A percentile compares a stretch with the other conserved stretches of the same genome.
Conservation (phyloP, 2,113 vertebrate species). For the Leucoraja erinaceus region DNA sequence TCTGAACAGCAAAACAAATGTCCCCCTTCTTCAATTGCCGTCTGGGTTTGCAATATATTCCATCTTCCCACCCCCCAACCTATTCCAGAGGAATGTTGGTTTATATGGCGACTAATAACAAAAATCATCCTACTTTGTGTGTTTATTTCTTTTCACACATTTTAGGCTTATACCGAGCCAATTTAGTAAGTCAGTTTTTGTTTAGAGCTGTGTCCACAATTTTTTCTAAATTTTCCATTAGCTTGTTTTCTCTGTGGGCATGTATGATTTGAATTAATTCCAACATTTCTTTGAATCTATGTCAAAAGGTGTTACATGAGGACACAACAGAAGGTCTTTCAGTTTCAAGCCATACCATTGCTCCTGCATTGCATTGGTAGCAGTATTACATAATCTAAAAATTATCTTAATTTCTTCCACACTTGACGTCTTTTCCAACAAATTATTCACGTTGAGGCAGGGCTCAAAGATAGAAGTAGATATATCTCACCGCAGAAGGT, state of each 20-base stretch:
- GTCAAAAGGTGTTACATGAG: not conserved
- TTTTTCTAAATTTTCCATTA: not conserved
- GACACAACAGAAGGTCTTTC: not conserved
- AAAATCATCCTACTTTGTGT: not conserved
- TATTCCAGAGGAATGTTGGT: not conserved
- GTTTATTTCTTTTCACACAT: not conserved
- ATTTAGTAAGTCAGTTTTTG: not conserved
- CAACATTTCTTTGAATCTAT: not conserved
- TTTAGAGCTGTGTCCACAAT: not conserved
- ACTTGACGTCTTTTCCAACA: not conserved
- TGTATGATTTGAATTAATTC: not conserved
- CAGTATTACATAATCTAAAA: not conserved
- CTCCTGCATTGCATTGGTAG: not conserved
- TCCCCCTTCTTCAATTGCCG: not conserved
- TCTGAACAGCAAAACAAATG: no score
- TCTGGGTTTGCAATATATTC: not conserved
- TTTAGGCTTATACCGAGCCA: not conserved
- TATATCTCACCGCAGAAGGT: not conserved
- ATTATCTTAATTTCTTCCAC: not conserved
- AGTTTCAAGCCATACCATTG: not conserved
- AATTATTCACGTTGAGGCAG: not conserved
- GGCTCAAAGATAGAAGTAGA: not conserved
- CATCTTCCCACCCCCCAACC: not conserved
- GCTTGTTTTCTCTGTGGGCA: not conserved
- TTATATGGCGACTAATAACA: not conserved